phyloP scores from a whole-genome alignment of 2,888 invertebrate genomes.

The Diabrotica balteata region DNA sequence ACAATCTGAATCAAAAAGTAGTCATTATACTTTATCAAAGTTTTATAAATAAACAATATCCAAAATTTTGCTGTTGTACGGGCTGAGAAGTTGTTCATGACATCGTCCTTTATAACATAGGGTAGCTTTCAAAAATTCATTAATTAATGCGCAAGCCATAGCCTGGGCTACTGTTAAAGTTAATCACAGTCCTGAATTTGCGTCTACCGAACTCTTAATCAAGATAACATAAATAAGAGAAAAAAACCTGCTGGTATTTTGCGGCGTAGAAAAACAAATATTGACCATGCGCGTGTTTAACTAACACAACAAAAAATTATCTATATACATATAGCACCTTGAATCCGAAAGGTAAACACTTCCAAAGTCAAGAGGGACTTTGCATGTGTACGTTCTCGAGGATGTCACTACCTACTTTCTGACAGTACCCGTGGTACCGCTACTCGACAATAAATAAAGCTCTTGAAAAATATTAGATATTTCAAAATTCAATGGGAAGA shows the following conservation, averaged over 20 bases:
- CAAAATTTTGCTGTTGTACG: too few relatives aligned
- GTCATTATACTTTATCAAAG: too few relatives aligned
- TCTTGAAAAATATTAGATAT: constrained; percentile 17
- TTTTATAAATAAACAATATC: too few relatives aligned
- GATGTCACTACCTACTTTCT: constrained; percentile 25
- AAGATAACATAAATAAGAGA: too few relatives aligned
- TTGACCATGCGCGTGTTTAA: constrained; percentile 4
- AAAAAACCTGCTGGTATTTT: background rate
- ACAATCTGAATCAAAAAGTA: too few relatives aligned
- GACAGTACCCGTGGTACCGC: constrained; percentile 15
- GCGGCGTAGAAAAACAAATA: background rate
- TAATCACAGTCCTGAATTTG: too few relatives aligned
- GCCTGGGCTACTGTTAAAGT: too few relatives aligned
- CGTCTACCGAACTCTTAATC: too few relatives aligned
- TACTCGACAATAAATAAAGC: constrained; percentile 8
- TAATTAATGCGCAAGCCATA: too few relatives aligned
- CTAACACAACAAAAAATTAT: constrained; percentile 6
- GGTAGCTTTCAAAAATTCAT: too few relatives aligned
- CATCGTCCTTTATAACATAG: too few relatives aligned
- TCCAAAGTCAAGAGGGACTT: constrained; percentile 17
- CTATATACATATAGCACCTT: constrained; percentile 8
- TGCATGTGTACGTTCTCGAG: constrained; percentile 10
- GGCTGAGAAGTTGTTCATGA: too few relatives aligned
- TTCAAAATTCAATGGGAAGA: constrained; percentile 16
- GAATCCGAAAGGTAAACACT: constrained; percentile 25